Evolutionary conservation across 2,797 vertebrate species (phyloP).

Genomic region (Ctenosaura bakeri): DNA sequence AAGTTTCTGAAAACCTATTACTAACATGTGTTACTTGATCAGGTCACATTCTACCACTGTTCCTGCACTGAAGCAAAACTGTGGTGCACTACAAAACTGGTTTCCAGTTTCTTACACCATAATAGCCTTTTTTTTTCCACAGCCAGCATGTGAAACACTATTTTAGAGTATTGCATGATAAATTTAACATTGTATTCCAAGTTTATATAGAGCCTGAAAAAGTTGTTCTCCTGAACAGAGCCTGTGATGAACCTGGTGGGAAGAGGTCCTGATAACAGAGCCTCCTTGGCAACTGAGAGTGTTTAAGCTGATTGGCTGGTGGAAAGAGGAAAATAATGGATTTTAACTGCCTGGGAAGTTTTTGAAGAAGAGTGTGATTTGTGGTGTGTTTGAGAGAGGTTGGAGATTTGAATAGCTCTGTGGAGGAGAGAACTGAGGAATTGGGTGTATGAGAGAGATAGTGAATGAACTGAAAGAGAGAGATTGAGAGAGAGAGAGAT

Average conservation of each 20-base stretch:
- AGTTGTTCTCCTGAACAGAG: background rate
- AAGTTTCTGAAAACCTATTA: constrained; percentile 53
- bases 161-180: background rate
- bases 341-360: no score
- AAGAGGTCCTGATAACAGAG: no score
- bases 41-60: constrained; percentile 67
- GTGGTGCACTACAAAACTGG: constrained; percentile 40
- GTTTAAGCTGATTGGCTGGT: no score
- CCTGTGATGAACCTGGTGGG: background rate
- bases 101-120: background rate
- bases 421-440: no score
- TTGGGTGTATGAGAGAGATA: no score
- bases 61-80: constrained; percentile 57
- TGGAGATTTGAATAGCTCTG: no score
- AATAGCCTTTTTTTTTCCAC: background rate
- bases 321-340: no score
- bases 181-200: background rate
- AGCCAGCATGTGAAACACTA: background rate
- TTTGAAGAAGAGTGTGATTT: no score
- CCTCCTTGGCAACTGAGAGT: no score
- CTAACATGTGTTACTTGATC: constrained; percentile 61
- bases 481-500: no score
- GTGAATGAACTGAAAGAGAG: no score
- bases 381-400: no score
- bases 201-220: background rate